Evolutionary conservation across 2,888 invertebrate species (phyloP).

Genomic region (Crocallis elinguaria): DNA sequence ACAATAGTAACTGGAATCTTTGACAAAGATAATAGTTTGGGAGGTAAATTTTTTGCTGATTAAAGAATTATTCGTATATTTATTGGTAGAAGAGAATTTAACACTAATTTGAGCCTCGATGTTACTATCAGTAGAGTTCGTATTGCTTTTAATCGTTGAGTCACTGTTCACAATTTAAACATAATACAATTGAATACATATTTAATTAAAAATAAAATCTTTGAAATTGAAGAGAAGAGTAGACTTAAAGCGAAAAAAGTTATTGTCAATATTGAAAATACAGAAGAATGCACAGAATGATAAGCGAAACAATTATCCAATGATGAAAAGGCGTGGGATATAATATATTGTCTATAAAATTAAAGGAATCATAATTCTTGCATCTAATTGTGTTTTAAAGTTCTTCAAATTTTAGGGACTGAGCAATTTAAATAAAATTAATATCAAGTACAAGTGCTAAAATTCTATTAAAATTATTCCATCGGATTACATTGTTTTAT

Average conservation of each 20-base stretch:
- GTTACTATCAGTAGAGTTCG: slow-evolving; percentile 55
- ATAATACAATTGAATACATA: neutral
- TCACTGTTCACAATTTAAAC: slow-evolving; percentile 41
- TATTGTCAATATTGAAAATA: slow-evolving; percentile 66
- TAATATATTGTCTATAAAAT: too few relatives aligned
- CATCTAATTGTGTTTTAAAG: too few relatives aligned
- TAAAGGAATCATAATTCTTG: too few relatives aligned
- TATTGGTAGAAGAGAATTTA: slow-evolving; percentile 60
- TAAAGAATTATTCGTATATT: slow-evolving; percentile 41
- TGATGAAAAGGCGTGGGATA: neutral
- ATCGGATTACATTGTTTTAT: slow-evolving; percentile 25
- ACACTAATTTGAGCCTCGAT: slow-evolving; percentile 76
- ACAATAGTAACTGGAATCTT: neutral
- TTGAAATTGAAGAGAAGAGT: neutral
- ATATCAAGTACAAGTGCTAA: neutral
- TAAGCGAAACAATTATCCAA: neutral
- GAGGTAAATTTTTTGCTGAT: neutral
- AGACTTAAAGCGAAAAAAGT: slow-evolving; percentile 23
- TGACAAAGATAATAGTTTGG: neutral
- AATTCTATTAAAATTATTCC: slow-evolving; percentile 1
- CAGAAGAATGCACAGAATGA: slow-evolving; percentile 10
- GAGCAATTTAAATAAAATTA: neutral
- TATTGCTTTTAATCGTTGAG: slow-evolving; percentile 78
- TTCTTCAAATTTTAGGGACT: neutral
- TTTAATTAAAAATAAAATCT: neutral